phyloP scores from a whole-genome alignment of 2,797 vertebrate species.

The Prionace glauca region DNA sequence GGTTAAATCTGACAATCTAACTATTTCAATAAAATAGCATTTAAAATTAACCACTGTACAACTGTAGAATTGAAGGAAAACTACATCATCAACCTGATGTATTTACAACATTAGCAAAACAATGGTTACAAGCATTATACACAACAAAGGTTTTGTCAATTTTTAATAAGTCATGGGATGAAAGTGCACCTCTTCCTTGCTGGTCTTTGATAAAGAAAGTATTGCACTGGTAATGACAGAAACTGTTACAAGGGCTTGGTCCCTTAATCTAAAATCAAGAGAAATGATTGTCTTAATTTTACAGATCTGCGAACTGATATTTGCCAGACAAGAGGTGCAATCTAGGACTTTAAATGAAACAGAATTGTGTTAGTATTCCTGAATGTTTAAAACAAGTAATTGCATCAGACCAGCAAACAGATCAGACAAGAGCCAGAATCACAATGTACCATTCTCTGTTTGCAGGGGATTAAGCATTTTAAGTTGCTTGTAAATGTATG shows the following conservation, averaged over 20 bases:
- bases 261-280: constrained; percentile 18
- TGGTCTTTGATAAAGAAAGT: constrained; percentile 27
- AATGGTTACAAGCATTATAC: constrained; percentile 26
- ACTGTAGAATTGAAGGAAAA: constrained; percentile 43
- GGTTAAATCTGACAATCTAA: constrained; percentile 56
- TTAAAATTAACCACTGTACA: constrained; percentile 58
- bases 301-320: constrained; percentile 6
- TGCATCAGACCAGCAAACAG: neutral
- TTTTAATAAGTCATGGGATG: neutral
- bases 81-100: constrained; percentile 55
- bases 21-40: constrained; percentile 56
- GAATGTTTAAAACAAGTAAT: constrained; percentile 19
- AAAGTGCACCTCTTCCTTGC: neutral
- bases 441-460: neutral
- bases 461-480: neutral
- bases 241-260: constrained; percentile 10
- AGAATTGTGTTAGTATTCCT: constrained; percentile 11
- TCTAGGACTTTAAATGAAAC: neutral
- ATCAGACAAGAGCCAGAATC: neutral
- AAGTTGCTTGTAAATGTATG: neutral
- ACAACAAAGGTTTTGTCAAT: constrained; percentile 29
- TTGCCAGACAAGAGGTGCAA: constrained; percentile 17
- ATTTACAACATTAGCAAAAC: constrained; percentile 52
- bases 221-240: constrained; percentile 30
- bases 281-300: constrained; percentile 33